phyloP scores from a whole-genome alignment of 2,888 invertebrate genomes.

The Ornithoptera alexandrae region DNA sequence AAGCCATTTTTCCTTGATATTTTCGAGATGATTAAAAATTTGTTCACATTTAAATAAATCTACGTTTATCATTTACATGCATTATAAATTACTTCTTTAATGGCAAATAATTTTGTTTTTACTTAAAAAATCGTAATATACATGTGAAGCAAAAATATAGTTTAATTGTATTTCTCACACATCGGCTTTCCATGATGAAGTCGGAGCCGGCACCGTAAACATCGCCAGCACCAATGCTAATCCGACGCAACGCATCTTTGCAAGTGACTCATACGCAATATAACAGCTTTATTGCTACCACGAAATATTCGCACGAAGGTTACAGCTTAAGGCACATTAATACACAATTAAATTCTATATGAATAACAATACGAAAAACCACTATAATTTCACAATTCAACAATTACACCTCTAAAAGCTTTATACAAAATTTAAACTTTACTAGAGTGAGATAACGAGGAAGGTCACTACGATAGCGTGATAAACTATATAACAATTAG shows the following conservation, averaged over 20 bases:
- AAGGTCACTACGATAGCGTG: conserved; percentile 66
- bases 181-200: conserved; percentile 60
- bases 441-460: conserved; percentile 56
- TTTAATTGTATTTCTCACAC: conserved; percentile 46
- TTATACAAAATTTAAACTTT: conserved; percentile 45
- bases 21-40: too few species aligned
- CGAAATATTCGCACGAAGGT: conserved; percentile 37
- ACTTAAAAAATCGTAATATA: neutral
- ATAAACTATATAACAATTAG: conserved; percentile 25
- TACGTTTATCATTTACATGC: too few species aligned
- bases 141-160: neutral
- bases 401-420: conserved; percentile 32
- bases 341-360: conserved; percentile 62
- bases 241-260: conserved; percentile 58
- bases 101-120: too few species aligned
- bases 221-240: conserved; percentile 54
- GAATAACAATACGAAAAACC: conserved; percentile 13
- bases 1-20: too few species aligned
- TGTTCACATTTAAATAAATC: too few species aligned
- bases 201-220: conserved; percentile 58
- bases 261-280: conserved; percentile 57
- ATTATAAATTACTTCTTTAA: too few species aligned
- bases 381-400: conserved; percentile 33
- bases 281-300: conserved; percentile 24
- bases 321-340: conserved; percentile 45